phyloP scores from a whole-genome alignment of 2,113 vertebrate genomes.

The Uropsilus gracilis region DNA sequence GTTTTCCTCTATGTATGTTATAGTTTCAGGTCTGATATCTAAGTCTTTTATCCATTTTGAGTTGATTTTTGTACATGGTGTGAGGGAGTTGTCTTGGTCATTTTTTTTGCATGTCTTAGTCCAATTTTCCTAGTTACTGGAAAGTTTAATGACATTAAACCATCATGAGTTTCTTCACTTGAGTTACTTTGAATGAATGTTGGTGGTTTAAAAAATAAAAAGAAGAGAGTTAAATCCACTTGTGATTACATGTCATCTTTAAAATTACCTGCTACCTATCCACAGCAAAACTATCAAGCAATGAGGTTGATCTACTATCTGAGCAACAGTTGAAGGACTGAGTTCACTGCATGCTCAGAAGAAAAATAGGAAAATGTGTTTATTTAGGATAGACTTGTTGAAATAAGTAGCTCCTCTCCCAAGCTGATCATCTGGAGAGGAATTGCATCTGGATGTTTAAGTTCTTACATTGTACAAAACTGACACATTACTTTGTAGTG shows the following conservation, averaged over 20 bases:
- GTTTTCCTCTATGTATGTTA: too few species aligned
- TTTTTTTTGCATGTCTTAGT: too few species aligned
- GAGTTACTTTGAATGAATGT: background rate
- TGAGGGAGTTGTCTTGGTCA: too few species aligned
- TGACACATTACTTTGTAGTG: background rate
- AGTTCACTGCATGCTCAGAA: background rate
- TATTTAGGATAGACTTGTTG: background rate
- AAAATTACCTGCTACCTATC: background rate
- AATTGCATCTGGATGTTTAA: background rate
- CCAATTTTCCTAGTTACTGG: too few species aligned
- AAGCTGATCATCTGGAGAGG: background rate
- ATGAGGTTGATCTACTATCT: background rate
- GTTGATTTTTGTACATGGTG: too few species aligned
- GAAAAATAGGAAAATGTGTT: background rate
- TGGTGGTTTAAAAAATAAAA: background rate
- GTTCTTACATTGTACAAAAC: background rate
- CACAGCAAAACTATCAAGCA: background rate
- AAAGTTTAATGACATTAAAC: background rate
- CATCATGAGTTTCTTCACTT: background rate
- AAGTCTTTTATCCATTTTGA: too few species aligned
- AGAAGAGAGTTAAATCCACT: background rate
- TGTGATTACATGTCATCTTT: background rate
- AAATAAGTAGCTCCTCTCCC: background rate
- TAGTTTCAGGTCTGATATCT: too few species aligned
- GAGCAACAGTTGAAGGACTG: background rate